Percentiles rank a stretch among this genome's conserved stretches.
These are phyloP conservation scores for Bradypodion pumilum DNA, from an alignment of 2,797 vertebrate genomes.

Conservation along the genomic window DNA sequence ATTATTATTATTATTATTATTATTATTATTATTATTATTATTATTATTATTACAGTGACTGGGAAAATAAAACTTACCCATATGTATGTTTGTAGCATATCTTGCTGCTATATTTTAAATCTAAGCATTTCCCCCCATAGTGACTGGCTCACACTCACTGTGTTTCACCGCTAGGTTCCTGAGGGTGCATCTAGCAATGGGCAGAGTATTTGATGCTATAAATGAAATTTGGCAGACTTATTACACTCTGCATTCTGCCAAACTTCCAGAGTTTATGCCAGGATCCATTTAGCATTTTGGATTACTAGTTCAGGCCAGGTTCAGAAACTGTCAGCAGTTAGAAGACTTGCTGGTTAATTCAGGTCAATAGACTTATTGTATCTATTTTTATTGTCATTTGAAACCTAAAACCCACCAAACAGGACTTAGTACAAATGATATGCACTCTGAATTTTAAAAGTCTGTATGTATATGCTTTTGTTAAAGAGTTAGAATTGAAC, in stretches of 20 bases:
- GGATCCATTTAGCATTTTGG: background rate
- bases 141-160: background rate
- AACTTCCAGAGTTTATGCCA: background rate
- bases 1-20: no score
- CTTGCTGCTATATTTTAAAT: background rate
- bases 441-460: background rate
- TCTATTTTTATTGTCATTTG: background rate
- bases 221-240: background rate
- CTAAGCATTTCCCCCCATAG: background rate
- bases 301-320: background rate
- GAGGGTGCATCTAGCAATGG: background rate
- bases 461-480: background rate
- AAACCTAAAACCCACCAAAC: background rate
- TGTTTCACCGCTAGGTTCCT: background rate
- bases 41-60: background rate
- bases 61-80: background rate
- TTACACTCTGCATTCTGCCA: background rate
- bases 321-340: background rate
- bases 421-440: background rate
- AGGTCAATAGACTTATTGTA: background rate
- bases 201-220: background rate
- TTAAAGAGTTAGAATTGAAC: no score
- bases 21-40: background rate
- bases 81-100: background rate
- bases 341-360: background rate